Percentiles rank a stretch among this genome's conserved stretches.
Conservation (phyloP, 2,113 vertebrate genomes). For the Micronycteris hirsuta region DNA sequence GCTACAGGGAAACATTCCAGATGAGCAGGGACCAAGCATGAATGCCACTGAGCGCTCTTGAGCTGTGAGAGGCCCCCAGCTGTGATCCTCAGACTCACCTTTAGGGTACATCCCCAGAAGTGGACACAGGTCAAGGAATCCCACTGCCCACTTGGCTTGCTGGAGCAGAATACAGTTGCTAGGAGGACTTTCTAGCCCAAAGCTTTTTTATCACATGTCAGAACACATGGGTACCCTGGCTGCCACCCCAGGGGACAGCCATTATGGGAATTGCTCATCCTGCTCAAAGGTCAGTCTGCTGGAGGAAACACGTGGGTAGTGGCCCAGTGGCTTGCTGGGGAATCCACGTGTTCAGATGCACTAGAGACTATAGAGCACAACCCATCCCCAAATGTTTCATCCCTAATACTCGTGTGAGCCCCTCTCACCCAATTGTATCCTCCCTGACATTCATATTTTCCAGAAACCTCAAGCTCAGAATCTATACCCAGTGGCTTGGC, state of each 20-base stretch:
- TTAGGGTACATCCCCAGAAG: background rate
- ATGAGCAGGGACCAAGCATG: background rate
- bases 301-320: background rate
- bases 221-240: background rate
- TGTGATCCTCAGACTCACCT: background rate
- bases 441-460: background rate
- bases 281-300: conserved; percentile 37
- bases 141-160: background rate
- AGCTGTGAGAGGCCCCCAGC: background rate
- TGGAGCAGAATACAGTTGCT: background rate
- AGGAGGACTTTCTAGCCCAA: background rate
- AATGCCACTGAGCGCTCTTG: background rate
- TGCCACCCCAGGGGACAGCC: background rate
- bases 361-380: background rate
- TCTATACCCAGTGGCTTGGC: background rate
- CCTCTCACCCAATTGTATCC: background rate
- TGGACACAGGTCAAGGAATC: background rate
- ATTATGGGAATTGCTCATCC: background rate
- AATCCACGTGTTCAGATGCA: background rate
- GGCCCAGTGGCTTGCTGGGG: background rate
- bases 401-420: background rate
- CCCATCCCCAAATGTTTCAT: background rate
- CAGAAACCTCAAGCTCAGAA: background rate
- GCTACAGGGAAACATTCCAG: background rate
- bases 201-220: background rate